Base-by-base conservation (phyloP, 2,797 vertebrate species). In the Nyctibius grandis region DNA sequence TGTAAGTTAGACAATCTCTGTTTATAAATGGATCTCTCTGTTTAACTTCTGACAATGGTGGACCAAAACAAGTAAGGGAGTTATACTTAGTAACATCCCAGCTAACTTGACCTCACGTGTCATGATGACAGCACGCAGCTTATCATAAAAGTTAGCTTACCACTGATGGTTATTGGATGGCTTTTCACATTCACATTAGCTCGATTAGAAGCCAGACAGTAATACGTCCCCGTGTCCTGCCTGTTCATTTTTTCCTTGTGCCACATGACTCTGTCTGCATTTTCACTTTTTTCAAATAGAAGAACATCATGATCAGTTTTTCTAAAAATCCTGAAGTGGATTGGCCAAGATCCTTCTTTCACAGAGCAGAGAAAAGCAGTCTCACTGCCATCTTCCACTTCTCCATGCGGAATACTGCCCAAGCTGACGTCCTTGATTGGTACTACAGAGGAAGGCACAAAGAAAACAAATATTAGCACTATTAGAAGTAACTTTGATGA, bases 131-230 rank as follows among this genome's bases (percentile, higher is more conserved):
- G 36, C 0, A 28, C 15, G 29, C 61, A 89, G 44, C 1, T 63
- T 45, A 33, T 61, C 69, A 47, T 9, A n/a, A 74, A 29, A 60
- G 16, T 11, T 3, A 79, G 76, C 97, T 97, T 93, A 98, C 98
- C 98, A 78, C 12, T 98, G 89, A 98, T 92, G 3, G 84, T 90
- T 50, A 97, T 53, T 2, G 28, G 22, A 7, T 9, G 95, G 95
- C 98, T 98, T 56, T 29, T 87, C 82, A 93, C 77, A 3, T 31
- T 12, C 15, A 17, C 4, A 2, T 80, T 97, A 75, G 98, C 98
- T 93, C 89, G 79, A 90, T 98, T 98, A 12, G 93, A 97, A 44
- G 98, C 98, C 3, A 53, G 42, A 31, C 98, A 98, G 34, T 97
- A 98, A 68, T 98, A 98, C 2, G 72, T 89, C 12, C 98, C 98